These are phyloP conservation scores for Yoshiicerus persimilis DNA, from an alignment of 1,140 invertebrate species.

Conservation along the genomic window DNA sequence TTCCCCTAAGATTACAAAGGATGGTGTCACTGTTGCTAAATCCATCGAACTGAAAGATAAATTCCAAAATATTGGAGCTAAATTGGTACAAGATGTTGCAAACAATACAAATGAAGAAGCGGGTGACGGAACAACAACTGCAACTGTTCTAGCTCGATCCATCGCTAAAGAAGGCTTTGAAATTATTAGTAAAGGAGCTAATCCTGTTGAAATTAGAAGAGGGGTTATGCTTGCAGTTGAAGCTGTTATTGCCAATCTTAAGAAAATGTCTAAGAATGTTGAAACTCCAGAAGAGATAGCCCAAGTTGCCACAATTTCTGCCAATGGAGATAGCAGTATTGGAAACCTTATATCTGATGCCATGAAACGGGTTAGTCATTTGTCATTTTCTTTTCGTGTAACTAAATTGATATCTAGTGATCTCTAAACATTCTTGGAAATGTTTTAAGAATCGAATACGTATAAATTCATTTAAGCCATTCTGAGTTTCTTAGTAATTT, in stretches of 20 bases:
- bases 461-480: too few relatives aligned
- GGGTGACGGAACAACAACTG: constrained; percentile 98
- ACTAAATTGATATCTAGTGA: too few relatives aligned
- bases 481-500: too few relatives aligned
- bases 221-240: constrained; percentile 73
- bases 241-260: constrained; percentile 82
- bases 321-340: constrained; percentile 92
- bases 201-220: constrained; percentile 95
- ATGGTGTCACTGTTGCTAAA: constrained; percentile 99
- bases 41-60: constrained; percentile 98
- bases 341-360: constrained; percentile 97
- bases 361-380: constrained; percentile 98
- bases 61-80: constrained; percentile 99
- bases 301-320: constrained; percentile 99
- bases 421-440: too few relatives aligned
- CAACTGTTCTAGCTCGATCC: constrained; percentile 86
- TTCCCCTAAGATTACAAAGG: constrained; percentile 99
- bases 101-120: constrained; percentile 99
- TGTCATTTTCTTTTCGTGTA: too few relatives aligned
- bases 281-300: constrained; percentile 98
- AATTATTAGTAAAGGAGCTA: constrained; percentile 90
- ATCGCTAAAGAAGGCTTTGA: constrained; percentile 91
- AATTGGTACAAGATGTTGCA: constrained; percentile 98
- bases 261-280: constrained; percentile 87
- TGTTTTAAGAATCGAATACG: too few relatives aligned